These are phyloP conservation scores for Sinosuthora webbiana DNA, from an alignment of 2,113 vertebrate species.

Conservation along the genomic window DNA sequence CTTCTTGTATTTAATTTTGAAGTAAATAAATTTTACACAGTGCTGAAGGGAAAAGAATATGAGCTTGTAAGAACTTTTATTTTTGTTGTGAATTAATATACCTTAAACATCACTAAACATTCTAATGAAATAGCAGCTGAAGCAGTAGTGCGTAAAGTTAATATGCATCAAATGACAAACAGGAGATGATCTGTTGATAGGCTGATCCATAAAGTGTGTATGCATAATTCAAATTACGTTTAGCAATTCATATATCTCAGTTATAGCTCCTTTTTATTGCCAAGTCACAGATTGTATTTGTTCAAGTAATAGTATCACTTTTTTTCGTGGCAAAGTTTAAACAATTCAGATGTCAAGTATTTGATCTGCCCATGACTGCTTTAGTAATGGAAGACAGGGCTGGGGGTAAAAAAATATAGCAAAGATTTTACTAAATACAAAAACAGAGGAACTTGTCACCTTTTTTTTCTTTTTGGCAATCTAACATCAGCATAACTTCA, in stretches of 20 bases:
- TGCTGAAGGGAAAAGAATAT: neutral
- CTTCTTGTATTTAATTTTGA: constrained; percentile 36
- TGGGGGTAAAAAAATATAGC: neutral
- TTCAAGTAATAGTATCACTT: constrained; percentile 20
- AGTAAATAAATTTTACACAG: constrained; percentile 11
- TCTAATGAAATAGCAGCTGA: constrained; percentile 49
- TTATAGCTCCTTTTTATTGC: constrained; percentile 27
- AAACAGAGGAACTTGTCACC: neutral
- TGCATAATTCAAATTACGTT: constrained; percentile 56
- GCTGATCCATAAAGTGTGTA: constrained; percentile 55
- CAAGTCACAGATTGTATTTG: constrained; percentile 32
- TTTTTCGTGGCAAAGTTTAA: constrained; percentile 21
- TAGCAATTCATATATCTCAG: constrained; percentile 20
- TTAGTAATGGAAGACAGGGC: neutral
- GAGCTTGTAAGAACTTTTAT: constrained; percentile 21
- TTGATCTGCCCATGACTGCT: neutral
- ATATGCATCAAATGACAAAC: constrained; percentile 58
- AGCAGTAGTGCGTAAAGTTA: constrained; percentile 67
- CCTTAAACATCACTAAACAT: constrained; percentile 51
- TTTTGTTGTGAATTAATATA: constrained; percentile 44
- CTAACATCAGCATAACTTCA: neutral
- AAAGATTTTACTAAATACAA: neutral
- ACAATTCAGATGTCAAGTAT: neutral
- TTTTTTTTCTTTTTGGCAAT: neutral
- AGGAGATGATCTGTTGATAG: constrained; percentile 55